These are phyloP conservation scores for Monochamus saltuarius DNA, from an alignment of 1,140 invertebrate species.

Conservation along the genomic window DNA sequence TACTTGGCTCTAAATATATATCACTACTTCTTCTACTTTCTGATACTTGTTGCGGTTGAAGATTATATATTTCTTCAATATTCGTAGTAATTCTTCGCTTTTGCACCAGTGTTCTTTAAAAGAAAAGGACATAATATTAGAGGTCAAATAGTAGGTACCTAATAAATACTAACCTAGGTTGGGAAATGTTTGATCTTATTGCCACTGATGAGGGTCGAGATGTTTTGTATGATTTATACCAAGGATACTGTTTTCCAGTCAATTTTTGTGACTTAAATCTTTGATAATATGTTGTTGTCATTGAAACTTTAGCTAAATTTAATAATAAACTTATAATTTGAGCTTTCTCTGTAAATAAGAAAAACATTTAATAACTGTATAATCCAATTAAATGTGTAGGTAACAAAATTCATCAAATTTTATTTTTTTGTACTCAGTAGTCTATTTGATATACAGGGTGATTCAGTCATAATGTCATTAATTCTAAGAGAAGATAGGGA, in stretches of 20 bases:
- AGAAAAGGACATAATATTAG: not conserved
- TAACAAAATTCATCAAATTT: not conserved
- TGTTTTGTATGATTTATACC: slow-evolving; percentile 55
- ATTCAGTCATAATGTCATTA: no score
- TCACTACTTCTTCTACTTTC: slow-evolving; percentile 41
- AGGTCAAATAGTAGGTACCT: not conserved
- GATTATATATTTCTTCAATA: slow-evolving; percentile 14
- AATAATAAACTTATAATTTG: slow-evolving; percentile 66
- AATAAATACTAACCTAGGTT: slow-evolving; percentile 2
- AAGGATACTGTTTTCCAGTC: slow-evolving; percentile 70
- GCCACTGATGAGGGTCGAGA: not conserved
- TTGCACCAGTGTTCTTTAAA: slow-evolving; percentile 18
- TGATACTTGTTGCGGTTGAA: slow-evolving; percentile 12
- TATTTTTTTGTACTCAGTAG: not conserved
- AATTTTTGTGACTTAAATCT: slow-evolving; percentile 74
- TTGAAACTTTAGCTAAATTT: slow-evolving; percentile 65
- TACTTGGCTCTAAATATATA: slow-evolving; percentile 38
- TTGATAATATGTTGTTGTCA: slow-evolving; percentile 68
- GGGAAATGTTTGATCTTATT: not conserved
- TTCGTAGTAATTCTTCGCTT: not conserved
- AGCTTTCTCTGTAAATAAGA: slow-evolving; percentile 57
- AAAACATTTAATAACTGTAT: not conserved
- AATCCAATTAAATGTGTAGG: not conserved
- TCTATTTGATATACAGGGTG: no score
- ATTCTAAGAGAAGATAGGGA: no score